Percentiles rank a stretch among this genome's conserved stretches.
Conservation (phyloP, 1,140 invertebrate species). For the Hermetia illucens region DNA sequence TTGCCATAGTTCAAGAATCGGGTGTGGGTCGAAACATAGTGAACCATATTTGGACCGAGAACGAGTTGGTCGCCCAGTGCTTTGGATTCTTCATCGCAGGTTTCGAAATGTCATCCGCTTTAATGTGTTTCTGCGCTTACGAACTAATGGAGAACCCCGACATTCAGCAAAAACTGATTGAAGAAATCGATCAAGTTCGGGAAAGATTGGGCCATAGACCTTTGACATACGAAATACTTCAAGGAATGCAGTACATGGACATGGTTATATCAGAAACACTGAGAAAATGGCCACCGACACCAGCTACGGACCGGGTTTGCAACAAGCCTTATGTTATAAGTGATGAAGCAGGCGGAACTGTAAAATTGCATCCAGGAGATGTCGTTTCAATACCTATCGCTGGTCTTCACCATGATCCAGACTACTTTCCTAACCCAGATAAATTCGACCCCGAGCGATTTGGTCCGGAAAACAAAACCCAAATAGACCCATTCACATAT, state of each 20-base stretch:
- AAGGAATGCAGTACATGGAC: slow-evolving; percentile 31
- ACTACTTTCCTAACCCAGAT: slow-evolving; percentile 31
- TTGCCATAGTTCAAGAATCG: slow-evolving; percentile 14
- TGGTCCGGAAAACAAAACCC: slow-evolving; percentile 14
- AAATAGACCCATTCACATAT: slow-evolving; percentile 29
- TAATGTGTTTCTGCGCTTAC: slow-evolving; percentile 37
- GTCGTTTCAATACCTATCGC: no score
- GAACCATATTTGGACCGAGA: no score
- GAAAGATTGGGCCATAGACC: slow-evolving; percentile 13
- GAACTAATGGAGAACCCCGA: slow-evolving; percentile 40
- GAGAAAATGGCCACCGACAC: slow-evolving; percentile 41
- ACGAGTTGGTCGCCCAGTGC: slow-evolving; percentile 35
- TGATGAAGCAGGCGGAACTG: neutral
- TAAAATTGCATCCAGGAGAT: no score
- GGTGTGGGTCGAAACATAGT: no score
- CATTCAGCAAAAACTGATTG: slow-evolving; percentile 35
- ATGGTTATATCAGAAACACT: slow-evolving; percentile 38
- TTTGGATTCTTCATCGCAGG: slow-evolving; percentile 45
- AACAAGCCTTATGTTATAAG: slow-evolving; percentile 8
- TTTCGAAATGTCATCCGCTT: slow-evolving; percentile 42
- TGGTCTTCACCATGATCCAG: no score
- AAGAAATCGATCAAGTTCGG: slow-evolving; percentile 34
- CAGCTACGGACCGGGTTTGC: slow-evolving; percentile 35
- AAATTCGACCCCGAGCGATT: slow-evolving; percentile 38
- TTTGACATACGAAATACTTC: slow-evolving; percentile 27